Percentiles rank a stretch among this genome's conserved stretches.
phyloP scores from a whole-genome alignment of 2,797 vertebrate species.

The Bradypus variegatus region DNA sequence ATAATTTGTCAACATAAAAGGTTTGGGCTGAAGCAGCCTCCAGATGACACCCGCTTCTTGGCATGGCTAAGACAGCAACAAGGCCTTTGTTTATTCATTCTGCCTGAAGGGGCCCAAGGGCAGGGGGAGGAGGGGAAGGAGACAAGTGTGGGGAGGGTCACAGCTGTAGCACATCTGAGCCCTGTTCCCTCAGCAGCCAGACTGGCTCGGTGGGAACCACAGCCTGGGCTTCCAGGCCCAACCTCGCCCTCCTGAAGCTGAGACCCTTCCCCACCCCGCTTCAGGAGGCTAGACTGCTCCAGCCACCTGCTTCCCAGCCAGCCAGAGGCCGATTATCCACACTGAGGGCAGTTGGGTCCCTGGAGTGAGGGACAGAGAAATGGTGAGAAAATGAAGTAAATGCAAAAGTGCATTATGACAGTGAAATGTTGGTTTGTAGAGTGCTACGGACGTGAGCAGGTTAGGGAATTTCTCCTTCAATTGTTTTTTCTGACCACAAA shows the following conservation, averaged over 20 bases:
- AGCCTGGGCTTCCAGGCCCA: background rate
- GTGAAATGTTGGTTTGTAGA: background rate
- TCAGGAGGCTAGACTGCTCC: background rate
- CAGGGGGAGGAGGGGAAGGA: background rate
- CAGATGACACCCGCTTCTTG: slow-evolving; percentile 56
- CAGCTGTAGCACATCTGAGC: slow-evolving; percentile 55
- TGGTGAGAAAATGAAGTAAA: background rate
- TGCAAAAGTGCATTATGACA: background rate
- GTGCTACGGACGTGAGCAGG: background rate
- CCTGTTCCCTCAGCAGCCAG: background rate
- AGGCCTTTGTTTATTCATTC: slow-evolving; percentile 46
- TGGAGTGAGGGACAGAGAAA: background rate
- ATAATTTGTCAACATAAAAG: slow-evolving; percentile 53
- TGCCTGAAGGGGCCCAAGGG: background rate
- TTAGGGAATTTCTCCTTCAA: background rate
- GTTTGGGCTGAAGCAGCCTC: slow-evolving; percentile 9
- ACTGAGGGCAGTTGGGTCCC: background rate
- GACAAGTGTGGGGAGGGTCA: background rate
- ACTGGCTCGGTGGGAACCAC: background rate
- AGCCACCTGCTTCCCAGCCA: slow-evolving; percentile 44
- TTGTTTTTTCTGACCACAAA: background rate
- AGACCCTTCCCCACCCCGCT: background rate
- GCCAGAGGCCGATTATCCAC: slow-evolving; percentile 19
- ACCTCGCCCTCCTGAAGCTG: background rate
- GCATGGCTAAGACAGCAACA: slow-evolving; percentile 20